Evolutionary conservation across 2,797 vertebrate genomes (phyloP).

Genomic region (Sarcoramphus papa): DNA sequence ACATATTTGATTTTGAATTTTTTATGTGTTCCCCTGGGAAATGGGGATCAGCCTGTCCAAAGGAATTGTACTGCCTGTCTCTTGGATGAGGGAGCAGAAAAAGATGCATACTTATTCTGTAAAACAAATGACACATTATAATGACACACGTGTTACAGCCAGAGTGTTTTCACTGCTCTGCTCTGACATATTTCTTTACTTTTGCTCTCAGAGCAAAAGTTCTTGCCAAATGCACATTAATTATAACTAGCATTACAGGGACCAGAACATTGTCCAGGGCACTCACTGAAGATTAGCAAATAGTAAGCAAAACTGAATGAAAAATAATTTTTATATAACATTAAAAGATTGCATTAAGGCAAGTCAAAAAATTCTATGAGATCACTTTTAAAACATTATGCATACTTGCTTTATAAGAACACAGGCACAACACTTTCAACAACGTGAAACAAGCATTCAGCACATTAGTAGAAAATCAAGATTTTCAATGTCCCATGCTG

Average conservation of each 20-base stretch:
- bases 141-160: background rate
- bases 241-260: background rate
- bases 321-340: background rate
- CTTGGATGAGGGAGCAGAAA: background rate
- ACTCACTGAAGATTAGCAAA: background rate
- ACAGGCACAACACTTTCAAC: too few relatives aligned
- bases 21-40: background rate
- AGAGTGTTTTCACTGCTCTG: background rate
- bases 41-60: background rate
- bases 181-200: background rate
- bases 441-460: too few relatives aligned
- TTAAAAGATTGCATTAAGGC: background rate
- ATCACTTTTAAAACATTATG: background rate
- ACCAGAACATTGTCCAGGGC: background rate
- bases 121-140: background rate
- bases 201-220: background rate
- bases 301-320: background rate
- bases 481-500: too few relatives aligned
- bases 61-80: background rate
- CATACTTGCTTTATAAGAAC: background rate
- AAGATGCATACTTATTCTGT: background rate
- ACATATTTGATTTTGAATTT: background rate
- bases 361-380: background rate
- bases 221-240: background rate
- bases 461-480: too few relatives aligned